Evolutionary conservation across 1,140 invertebrate genomes (phyloP).

Genomic region (fruit fly (Drosophila melanogaster)): DNA sequence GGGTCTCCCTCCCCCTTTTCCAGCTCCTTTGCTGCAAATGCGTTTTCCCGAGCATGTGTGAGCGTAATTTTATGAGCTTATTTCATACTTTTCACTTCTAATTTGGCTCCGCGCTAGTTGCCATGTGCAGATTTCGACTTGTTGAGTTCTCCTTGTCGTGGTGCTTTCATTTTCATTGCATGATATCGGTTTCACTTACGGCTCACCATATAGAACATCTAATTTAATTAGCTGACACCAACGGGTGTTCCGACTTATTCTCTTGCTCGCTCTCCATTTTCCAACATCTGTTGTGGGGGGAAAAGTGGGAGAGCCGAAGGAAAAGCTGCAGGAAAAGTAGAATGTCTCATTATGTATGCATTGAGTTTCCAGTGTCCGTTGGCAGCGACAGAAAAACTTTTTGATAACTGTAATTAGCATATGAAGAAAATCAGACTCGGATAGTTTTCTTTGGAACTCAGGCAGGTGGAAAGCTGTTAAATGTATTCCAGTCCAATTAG

Average conservation of each 20-base stretch:
- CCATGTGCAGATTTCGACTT: constrained; percentile 74
- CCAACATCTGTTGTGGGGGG: constrained; percentile 9
- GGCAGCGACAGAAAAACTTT: constrained; percentile 61
- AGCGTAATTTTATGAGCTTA: constrained; percentile 74
- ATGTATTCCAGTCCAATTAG: constrained; percentile 44
- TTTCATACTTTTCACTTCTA: constrained; percentile 76
- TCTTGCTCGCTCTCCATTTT: not conserved
- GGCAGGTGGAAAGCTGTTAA: constrained; percentile 50
- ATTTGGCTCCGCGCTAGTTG: constrained; percentile 59
- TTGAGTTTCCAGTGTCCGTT: constrained; percentile 57
- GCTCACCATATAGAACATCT: constrained; percentile 44
- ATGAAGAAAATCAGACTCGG: constrained; percentile 62
- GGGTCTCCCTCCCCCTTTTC: constrained; percentile 1
- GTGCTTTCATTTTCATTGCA: constrained; percentile 21
- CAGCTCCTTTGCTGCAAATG: not conserved
- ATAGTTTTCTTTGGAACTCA: constrained; percentile 25
- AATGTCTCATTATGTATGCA: constrained; percentile 69
- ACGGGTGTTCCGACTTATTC: constrained; percentile 8
- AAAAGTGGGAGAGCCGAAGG: not conserved
- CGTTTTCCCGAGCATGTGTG: constrained; percentile 23
- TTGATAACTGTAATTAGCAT: constrained; percentile 75
- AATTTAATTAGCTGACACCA: constrained; percentile 71
- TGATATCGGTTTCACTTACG: constrained; percentile 59
- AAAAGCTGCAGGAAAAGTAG: constrained; percentile 2
- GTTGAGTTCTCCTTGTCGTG: constrained; percentile 47